Base-by-base conservation (phyloP, 2,888 invertebrate genomes). In the Amblyteles armatorius region DNA sequence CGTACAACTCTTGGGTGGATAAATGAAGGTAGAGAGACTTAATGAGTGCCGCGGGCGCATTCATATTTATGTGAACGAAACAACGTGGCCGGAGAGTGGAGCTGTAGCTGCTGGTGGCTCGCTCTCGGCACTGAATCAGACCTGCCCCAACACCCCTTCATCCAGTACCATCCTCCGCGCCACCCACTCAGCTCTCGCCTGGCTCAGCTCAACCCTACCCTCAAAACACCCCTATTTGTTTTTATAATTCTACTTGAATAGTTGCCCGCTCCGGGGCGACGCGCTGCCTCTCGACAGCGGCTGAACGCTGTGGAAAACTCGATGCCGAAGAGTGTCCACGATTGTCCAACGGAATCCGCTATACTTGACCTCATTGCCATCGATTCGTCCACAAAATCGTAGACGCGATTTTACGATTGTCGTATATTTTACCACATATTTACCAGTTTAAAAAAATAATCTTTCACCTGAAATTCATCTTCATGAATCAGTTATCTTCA, bases 11-110 rank as follows among this genome's bases (percentile, higher is more conserved):
- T 57, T 77, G 89, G 89, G 88, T 88, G 90, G 90, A 91, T 91
- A 91, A 91, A 91, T 91, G 90, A 91, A 91, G 90, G 90, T 88
- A 88, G 91, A 90, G 90, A 90, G 91, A 91, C 91, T 91, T 92
- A 92, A 92, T 91, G 92, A 92, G 91, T 90, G 91, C 89, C 92
- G 88, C 88, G 91, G 91, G 92, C 91, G 90, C 91, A 91, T 92
- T 92, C 92, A 91, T 92, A 92, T 89, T 89, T 89, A 88, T 88
- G 88, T 82, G 88, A 86, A 86, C 79, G 82, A 86, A 87, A 84
- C 84, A 88, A 88, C 85, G 87, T 89, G 87, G 88, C 88, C 86
- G 76, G 87, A 80, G 71, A 78, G 72, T 74, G 44, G 77, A 80
- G 82, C 76, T 78, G 65, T 82, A 80, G 85, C 77, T 82, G 77